Conservation (phyloP, 2,113 vertebrate species). For the Cnemophilus loriae region DNA sequence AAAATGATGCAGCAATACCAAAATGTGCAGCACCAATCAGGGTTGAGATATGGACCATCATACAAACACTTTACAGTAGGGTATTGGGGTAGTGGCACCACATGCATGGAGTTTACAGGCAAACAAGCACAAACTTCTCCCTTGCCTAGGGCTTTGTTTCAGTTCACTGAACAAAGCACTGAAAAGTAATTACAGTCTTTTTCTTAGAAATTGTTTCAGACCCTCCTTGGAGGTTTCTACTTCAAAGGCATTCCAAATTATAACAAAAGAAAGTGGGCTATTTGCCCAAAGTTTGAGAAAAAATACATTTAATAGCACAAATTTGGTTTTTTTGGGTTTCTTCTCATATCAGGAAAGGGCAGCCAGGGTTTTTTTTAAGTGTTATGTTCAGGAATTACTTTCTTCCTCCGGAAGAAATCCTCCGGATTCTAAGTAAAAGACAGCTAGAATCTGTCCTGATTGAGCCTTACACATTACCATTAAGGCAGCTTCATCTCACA, state of each 20-base stretch:
- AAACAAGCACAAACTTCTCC: neutral
- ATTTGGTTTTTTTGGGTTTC: neutral
- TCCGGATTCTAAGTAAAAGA: neutral
- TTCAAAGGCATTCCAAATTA: neutral
- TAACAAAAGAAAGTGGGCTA: neutral
- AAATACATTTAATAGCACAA: neutral
- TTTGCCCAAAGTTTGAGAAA: neutral
- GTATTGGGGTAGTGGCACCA: neutral
- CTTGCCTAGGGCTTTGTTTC: neutral
- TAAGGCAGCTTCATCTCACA: neutral
- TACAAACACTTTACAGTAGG: no score
- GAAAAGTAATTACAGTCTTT: slow-evolving; percentile 21
- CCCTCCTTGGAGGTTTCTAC: slow-evolving; percentile 24
- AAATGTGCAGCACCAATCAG: neutral
- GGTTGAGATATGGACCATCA: neutral
- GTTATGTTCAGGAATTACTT: neutral
- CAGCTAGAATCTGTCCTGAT: neutral
- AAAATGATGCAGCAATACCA: neutral
- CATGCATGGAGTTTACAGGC: neutral
- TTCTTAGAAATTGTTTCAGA: slow-evolving; percentile 28
- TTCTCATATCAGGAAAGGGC: neutral
- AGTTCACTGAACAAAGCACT: neutral
- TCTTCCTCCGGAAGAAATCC: neutral
- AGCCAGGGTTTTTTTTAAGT: neutral
- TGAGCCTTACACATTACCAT: neutral